Evolutionary conservation across 1,140 invertebrate species (phyloP).

Genomic region (Bombyx mandarina): DNA sequence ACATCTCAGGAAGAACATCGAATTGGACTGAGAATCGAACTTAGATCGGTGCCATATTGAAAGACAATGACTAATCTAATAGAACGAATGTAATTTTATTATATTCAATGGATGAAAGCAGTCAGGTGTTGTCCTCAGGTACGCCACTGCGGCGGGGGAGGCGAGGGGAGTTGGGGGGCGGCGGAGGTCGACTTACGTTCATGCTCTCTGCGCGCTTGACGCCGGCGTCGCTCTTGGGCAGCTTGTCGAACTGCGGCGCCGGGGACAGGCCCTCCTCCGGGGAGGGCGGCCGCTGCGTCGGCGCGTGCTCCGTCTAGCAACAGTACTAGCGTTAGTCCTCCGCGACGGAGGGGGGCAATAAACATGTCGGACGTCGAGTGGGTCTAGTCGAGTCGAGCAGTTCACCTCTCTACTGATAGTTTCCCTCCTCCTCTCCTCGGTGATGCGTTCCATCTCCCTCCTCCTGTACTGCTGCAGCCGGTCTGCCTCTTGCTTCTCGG

Average conservation of each 20-base stretch:
- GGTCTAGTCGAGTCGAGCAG: neutral
- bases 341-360: too few relatives aligned
- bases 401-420: conserved; percentile 11
- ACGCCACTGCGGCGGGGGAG: too few relatives aligned
- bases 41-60: too few relatives aligned
- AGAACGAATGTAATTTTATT: too few relatives aligned
- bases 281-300: conserved; percentile 12
- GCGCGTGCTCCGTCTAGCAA: conserved; percentile 45
- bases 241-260: conserved; percentile 80
- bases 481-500: conserved; percentile 52
- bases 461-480: conserved; percentile 40
- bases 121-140: too few relatives aligned
- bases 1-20: too few relatives aligned
- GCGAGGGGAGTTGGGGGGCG: neutral
- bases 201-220: conserved; percentile 91
- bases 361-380: neutral
- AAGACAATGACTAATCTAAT: too few relatives aligned
- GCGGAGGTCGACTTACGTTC: conserved; percentile 76
- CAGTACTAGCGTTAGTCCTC: neutral
- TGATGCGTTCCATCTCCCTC: conserved; percentile 55
- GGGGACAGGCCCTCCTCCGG: conserved; percentile 71
- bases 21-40: too few relatives aligned
- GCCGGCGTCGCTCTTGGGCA: conserved; percentile 75
- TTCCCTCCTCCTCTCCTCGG: conserved; percentile 51
- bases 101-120: too few relatives aligned